Percentiles rank a stretch among this genome's conserved stretches.
These are phyloP conservation scores for Omphaloscelis lunosa DNA, from an alignment of 2,888 invertebrate genomes.

Conservation along the genomic window DNA sequence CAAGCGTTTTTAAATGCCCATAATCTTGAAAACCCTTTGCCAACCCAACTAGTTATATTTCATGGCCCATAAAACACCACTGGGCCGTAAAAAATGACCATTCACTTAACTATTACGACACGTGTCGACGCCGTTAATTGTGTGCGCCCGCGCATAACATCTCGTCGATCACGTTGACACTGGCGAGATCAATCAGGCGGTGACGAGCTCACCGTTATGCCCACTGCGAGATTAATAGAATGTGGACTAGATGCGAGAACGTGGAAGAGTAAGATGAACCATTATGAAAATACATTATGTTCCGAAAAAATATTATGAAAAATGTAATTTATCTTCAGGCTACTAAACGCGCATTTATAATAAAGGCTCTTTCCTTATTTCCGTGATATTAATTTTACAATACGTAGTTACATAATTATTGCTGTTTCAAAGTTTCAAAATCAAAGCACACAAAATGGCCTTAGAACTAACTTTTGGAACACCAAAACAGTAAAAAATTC, in stretches of 20 bases:
- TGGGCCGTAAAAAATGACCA: slow-evolving; percentile 31
- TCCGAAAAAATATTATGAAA: not conserved
- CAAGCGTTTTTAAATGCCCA: not conserved
- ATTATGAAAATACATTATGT: not conserved
- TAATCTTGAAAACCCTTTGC: slow-evolving; percentile 6
- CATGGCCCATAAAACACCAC: slow-evolving; percentile 20
- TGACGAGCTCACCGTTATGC: slow-evolving; percentile 56
- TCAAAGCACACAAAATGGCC: not conserved
- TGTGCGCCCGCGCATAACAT: slow-evolving; percentile 38
- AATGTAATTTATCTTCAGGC: not conserved
- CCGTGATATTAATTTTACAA: not conserved
- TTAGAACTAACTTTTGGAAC: not conserved
- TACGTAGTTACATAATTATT: not conserved
- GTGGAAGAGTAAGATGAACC: not conserved
- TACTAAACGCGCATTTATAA: not conserved
- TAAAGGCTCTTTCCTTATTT: too few species aligned
- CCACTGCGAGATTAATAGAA: slow-evolving; percentile 47
- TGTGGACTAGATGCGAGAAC: slow-evolving; percentile 21
- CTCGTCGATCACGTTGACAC: slow-evolving; percentile 50
- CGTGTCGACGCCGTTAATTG: slow-evolving; percentile 46
- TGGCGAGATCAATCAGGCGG: slow-evolving; percentile 46
- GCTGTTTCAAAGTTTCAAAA: not conserved
- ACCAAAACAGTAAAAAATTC: not conserved
- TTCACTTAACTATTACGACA: slow-evolving; percentile 30
- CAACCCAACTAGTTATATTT: slow-evolving; percentile 30